phyloP scores from a whole-genome alignment of 2,888 invertebrate species.

The Portevinia maculata region DNA sequence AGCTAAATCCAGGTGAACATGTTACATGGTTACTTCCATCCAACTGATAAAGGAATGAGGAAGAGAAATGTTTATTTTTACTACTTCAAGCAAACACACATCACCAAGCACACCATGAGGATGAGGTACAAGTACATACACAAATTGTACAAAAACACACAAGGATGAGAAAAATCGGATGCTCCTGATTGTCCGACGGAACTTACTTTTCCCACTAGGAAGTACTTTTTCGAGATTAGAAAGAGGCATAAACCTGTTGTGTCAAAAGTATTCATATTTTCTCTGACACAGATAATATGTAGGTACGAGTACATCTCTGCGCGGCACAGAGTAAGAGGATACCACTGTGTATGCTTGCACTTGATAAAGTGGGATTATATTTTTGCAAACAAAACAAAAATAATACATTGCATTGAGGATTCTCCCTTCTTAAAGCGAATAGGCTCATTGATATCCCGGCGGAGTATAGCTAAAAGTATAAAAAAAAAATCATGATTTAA shows the following conservation, averaged over 20 bases:
- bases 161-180: conserved; percentile 59
- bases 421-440: conserved; percentile 28
- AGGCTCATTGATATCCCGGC: conserved; percentile 50
- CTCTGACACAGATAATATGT: conserved; percentile 31
- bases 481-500: conserved; percentile 35
- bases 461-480: conserved; percentile 43
- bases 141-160: conserved; percentile 34
- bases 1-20: conserved; percentile 29
- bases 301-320: neutral
- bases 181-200: conserved; percentile 65
- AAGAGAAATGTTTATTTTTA: conserved; percentile 42
- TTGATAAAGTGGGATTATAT: conserved; percentile 66
- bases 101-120: neutral
- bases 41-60: conserved; percentile 23
- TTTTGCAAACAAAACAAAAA: conserved; percentile 24
- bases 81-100: conserved; percentile 5
- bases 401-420: conserved; percentile 34
- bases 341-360: conserved; percentile 41
- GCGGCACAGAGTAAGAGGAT: neutral
- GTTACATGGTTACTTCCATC: conserved; percentile 6
- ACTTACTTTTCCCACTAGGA: conserved; percentile 65
- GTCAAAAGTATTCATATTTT: conserved; percentile 52
- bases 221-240: conserved; percentile 65
- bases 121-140: conserved; percentile 8
- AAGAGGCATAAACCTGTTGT: conserved; percentile 63